Evolutionary conservation across 2,797 vertebrate genomes (phyloP).

Genomic region (Channa striata): DNA sequence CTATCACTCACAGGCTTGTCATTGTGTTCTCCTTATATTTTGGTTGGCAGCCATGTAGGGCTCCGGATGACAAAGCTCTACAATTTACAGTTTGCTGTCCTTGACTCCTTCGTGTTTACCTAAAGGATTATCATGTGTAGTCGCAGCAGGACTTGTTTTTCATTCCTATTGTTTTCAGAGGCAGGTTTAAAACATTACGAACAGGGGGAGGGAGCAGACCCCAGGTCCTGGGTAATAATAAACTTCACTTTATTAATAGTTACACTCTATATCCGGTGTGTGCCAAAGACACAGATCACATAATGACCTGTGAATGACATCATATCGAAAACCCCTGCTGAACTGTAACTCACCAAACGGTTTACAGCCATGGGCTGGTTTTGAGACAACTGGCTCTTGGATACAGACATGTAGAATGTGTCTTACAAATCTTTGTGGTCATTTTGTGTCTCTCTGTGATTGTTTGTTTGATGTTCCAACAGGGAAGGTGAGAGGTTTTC

Average conservation of each 20-base stretch:
- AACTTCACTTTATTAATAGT: background rate
- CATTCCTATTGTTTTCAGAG: slow-evolving; percentile 7
- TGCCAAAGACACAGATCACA: background rate
- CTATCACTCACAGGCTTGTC: slow-evolving; percentile 35
- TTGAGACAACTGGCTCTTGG: background rate
- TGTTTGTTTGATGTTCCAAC: background rate
- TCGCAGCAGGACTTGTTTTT: slow-evolving; percentile 17
- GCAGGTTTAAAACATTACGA: background rate
- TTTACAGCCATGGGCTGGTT: background rate
- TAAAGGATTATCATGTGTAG: slow-evolving; percentile 20
- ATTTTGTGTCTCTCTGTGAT: background rate
- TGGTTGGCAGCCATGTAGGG: slow-evolving; percentile 44
- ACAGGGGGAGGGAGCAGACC: background rate
- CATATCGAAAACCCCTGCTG: background rate
- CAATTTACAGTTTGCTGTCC: slow-evolving; percentile 34
- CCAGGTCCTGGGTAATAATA: background rate
- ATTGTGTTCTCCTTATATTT: slow-evolving; percentile 40
- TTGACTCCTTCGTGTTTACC: slow-evolving; percentile 42
- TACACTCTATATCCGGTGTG: background rate
- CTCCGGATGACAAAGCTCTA: slow-evolving; percentile 40
- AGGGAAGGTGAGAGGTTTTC: background rate
- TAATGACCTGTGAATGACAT: background rate
- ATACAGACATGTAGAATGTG: background rate
- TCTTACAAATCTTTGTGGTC: background rate
- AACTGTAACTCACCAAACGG: background rate